Evolutionary conservation across 2,888 invertebrate genomes (phyloP), one percentile per base, ranked within the genome.

Genomic region (Synanthedon vespiformis): DNA sequence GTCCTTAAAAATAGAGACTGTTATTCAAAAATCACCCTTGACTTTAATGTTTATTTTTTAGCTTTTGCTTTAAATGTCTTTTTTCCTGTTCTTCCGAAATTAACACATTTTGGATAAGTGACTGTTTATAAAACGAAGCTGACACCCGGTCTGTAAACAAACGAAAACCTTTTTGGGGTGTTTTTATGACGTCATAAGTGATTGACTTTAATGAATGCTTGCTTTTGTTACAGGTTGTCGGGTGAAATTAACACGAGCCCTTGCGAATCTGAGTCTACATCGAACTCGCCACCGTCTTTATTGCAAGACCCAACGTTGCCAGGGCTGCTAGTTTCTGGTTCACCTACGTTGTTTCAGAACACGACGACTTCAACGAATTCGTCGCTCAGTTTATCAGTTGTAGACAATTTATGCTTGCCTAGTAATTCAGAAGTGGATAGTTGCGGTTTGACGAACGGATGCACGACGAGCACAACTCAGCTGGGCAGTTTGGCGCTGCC

Each of bases 261-360:
- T 8, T 89, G 89, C 73, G 90, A 89, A 71, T 90, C 90, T 27
- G 90, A 89, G 64, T 90, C 90, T 16, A 90, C 90, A 10, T 91
- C 90, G 57, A 89, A 90, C 60, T 90, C 90, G 6, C 91, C 91
- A 34, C 83, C 80, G 50, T 81, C 83, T 14, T 60, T 85, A 40
- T 78, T 86, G 22, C 86, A 85, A 59, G 85, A 87, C 76, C 80
- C 74, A 56, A 64, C 80, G 54, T 70, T 86, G 53, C 85, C 87
- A 56, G 79, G 84, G 52, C 75, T 86, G 50, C 68, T 86, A 82
- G 85, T 84, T 13, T 80, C 83, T 27, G 81, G 85, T 54, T 65
- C 82, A 12, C 77, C 85, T 40, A 78, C 85, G 40, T 65, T 86
- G 61, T 84, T 84, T 68, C 83, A 83, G 62, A 78, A 70, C 66